Conservation (phyloP, 2,113 vertebrate species). For the Gobius niger region DNA sequence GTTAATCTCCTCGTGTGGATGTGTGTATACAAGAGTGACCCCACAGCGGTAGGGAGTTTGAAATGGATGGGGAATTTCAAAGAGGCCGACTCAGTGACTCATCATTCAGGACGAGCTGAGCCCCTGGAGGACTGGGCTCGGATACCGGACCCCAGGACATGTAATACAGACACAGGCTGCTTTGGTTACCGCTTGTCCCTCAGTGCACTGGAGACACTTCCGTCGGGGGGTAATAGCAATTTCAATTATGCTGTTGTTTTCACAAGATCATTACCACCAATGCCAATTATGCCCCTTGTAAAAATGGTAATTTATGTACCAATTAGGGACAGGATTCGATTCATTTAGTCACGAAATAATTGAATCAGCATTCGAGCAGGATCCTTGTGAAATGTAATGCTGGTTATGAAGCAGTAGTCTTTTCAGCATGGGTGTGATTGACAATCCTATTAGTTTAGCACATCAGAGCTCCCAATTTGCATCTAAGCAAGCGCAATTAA, state of each 20-base stretch:
- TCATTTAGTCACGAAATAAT: conserved; percentile 12
- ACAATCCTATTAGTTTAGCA: conserved; percentile 7
- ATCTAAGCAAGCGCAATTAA: conserved; percentile 1
- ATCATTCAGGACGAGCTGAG: conserved; percentile 30
- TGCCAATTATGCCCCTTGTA: conserved; percentile 10
- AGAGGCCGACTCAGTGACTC: conserved; percentile 39
- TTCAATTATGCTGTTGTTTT: conserved; percentile 15
- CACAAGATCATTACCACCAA: not conserved
- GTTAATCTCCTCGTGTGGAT: conserved; percentile 3
- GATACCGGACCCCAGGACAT: conserved; percentile 7
- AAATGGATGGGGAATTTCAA: conserved; percentile 45
- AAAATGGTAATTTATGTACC: conserved; percentile 13
- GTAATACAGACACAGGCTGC: not conserved
- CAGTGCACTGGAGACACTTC: not conserved
- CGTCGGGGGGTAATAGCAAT: not conserved
- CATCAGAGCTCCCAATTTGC: conserved; percentile 2
- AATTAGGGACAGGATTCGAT: not conserved
- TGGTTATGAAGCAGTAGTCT: not conserved
- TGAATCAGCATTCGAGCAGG: not conserved
- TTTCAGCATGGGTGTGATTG: not conserved
- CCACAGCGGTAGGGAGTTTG: conserved; percentile 23
- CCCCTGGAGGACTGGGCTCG: conserved; percentile 2
- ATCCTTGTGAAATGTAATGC: conserved; percentile 1
- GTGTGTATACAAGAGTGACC: conserved; percentile 8
- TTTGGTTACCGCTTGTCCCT: not conserved